Base-by-base conservation (phyloP, 2,888 invertebrate species). In the Tinea trinotella region DNA sequence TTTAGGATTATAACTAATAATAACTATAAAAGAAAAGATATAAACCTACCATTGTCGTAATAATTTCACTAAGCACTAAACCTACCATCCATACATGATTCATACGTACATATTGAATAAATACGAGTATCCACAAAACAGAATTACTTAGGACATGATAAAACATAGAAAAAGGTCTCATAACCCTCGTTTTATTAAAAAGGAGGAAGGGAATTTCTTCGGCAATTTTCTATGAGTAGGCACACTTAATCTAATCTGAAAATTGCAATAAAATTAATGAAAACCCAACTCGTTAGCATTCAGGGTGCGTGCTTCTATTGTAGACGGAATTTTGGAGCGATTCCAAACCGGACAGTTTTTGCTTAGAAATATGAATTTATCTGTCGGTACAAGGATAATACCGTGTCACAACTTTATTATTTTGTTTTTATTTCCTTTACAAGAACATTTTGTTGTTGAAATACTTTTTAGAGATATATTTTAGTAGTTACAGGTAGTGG, bases 301-400 rank as follows among this genome's bases (percentile, higher is more conserved):
- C 60, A 48, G 55, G 52, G 56, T 57, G 20, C 53, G 53, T 22
- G 13, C 22, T 13, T 13, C 30, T 9, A 18, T 19, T 22, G 52
- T 40, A 57, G 50, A 54, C 56, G 52, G 57, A 59, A 62, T 60
- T 61, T 65, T 65, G 65, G 65, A 62, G 57, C 58, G 56, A 57
- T 57, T 63, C 65, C 65, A 65, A 63, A 56, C 54, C 56, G 50
- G 24, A 50, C 50, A 50, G 50, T 50, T 50, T 50, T 50, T 24
- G 50, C 50, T 50, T 50, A 50, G 50, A 50, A 24, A 50, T 50
- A 50, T 50, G 24, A 50, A 50, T 50, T 24, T 48, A 48, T 18
- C 48, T 13, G 15, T n/a, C 6, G 17, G 19, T 20, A 48, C 48
- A 48, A 48, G 18, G 48, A 48, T 48, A 48, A 48, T 15, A 13